Percentiles rank a stretch among this genome's conserved stretches.
These are phyloP conservation scores for Circaetus gallicus DNA, from an alignment of 2,113 vertebrate species.

Conservation along the genomic window DNA sequence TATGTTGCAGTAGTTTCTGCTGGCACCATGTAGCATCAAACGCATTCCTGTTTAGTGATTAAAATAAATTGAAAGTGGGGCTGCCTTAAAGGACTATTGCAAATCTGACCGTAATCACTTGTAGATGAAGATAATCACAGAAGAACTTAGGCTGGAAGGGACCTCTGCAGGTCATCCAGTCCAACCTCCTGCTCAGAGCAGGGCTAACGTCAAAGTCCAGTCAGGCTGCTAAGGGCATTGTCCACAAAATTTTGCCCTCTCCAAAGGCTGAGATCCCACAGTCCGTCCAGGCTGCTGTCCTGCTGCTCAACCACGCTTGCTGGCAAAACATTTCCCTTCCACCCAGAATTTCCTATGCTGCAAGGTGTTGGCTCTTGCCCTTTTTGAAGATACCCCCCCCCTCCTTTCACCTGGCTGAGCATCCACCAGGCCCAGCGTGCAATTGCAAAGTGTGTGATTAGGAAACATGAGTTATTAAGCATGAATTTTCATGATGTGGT, in stretches of 20 bases:
- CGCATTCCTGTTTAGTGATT: not conserved
- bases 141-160: not conserved
- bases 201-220: accelerated
- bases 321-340: not conserved
- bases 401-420: not conserved
- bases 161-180: not conserved
- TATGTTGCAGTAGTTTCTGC: not conserved
- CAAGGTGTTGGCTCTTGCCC: not conserved
- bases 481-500: not conserved
- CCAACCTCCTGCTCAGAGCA: not conserved
- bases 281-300: not conserved
- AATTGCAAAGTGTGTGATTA: accelerated
- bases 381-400: not conserved
- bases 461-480: not conserved
- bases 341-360: not conserved
- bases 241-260: not conserved
- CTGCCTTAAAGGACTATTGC: not conserved
- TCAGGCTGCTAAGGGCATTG: not conserved
- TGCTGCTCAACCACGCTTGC: accelerated
- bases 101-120: not conserved
- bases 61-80: not conserved
- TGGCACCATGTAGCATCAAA: not conserved
- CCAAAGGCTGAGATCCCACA: not conserved
- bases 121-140: not conserved
- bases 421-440: accelerated